Conservation (phyloP, 2,113 vertebrate species). For the Poeciliopsis prolifica region DNA sequence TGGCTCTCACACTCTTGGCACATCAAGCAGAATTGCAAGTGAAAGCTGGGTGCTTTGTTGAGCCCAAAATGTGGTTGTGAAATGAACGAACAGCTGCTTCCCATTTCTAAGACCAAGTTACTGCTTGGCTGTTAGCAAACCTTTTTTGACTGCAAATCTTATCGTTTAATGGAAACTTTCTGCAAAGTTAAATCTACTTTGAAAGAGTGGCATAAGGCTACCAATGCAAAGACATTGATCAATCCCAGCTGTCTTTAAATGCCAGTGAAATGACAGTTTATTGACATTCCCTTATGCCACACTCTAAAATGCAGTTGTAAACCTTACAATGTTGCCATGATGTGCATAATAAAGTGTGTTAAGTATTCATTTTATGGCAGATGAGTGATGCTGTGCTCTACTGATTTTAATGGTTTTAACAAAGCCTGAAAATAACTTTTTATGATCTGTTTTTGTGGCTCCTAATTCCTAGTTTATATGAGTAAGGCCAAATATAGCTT, state of each 20-base stretch:
- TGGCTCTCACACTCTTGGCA: conserved; percentile 62
- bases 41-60: conserved; percentile 62
- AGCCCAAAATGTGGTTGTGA: conserved; percentile 53
- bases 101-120: conserved; percentile 22
- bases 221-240: too few relatives aligned
- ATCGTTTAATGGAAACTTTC: conserved; percentile 1
- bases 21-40: conserved; percentile 47
- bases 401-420: conserved; percentile 50
- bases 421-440: conserved; percentile 55
- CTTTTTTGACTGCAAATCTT: neutral
- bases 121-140: conserved; percentile 17
- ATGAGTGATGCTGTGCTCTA: conserved; percentile 42
- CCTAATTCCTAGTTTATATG: conserved; percentile 40
- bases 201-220: too few relatives aligned
- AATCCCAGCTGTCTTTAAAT: too few relatives aligned
- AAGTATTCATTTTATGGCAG: conserved; percentile 42
- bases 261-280: conserved; percentile 7
- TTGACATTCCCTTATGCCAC: conserved; percentile 21
- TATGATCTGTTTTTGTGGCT: conserved; percentile 39
- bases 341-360: conserved; percentile 45
- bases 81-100: conserved; percentile 58
- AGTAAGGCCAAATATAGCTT: conserved; percentile 45
- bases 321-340: conserved; percentile 39
- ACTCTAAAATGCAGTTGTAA: conserved; percentile 29
- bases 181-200: neutral